phyloP scores from a whole-genome alignment of 2,113 vertebrate genomes.

The Lophura nycthemera region DNA sequence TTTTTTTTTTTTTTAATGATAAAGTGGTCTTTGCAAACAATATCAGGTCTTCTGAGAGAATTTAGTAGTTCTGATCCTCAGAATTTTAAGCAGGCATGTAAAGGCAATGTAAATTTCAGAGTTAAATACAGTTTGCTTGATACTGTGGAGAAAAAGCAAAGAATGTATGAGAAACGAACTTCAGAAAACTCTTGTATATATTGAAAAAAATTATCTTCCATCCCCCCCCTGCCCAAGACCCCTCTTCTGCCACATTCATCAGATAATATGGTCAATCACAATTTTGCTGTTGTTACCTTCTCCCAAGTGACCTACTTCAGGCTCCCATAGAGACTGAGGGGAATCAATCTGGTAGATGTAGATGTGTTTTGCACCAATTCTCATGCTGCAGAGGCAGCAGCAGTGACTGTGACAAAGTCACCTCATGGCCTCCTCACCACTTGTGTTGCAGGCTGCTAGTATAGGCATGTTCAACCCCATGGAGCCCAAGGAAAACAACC shows the following conservation, averaged over 20 bases:
- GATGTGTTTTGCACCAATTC: rapidly evolving
- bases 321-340: not conserved
- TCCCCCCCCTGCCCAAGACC: not conserved
- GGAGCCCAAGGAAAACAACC: not conserved
- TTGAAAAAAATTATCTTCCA: not conserved
- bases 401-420: not conserved
- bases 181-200: not conserved
- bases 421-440: not conserved
- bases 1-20: too few species aligned
- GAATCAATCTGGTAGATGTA: not conserved
- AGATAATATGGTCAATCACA: not conserved
- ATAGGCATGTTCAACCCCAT: not conserved
- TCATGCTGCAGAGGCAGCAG: not conserved
- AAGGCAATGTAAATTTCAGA: not conserved
- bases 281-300: not conserved
- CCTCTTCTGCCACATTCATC: not conserved
- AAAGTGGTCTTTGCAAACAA: too few species aligned
- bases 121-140: not conserved
- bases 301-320: not conserved
- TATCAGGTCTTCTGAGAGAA: not conserved
- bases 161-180: not conserved
- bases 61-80: not conserved
- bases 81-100: not conserved
- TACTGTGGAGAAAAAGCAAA: not conserved
- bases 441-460: rapidly evolving